Evolutionary conservation across 2,888 invertebrate genomes (phyloP), one percentile per base, ranked within the genome.

Genomic region (Lamproptera curius): DNA sequence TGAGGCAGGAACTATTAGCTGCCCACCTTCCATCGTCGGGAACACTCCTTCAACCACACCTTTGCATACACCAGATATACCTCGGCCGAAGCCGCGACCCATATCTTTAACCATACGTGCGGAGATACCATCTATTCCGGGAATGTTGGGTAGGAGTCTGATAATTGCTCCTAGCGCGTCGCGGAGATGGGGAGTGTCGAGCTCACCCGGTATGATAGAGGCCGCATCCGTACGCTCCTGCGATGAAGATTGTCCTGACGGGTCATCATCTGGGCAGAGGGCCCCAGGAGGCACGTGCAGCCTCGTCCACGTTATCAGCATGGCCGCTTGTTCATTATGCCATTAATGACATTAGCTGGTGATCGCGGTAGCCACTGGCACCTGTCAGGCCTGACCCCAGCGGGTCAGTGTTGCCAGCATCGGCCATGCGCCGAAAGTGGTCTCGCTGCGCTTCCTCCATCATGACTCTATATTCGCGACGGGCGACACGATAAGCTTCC

Each of bases 121-220:
- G 0, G 55, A 55, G 0, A 68, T 36, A n/a, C n/a, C n/a, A n/a
- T n/a, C n/a, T n/a, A n/a, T n/a, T n/a, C n/a, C n/a, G n/a, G n/a
- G 65, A 57, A 2, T 50, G 61, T 61, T 0, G 63, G 62, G 0
- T 66, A 38, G 0, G 14, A 10, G 43, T 8, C 45, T n/a, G 1
- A 67, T 41, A 26, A 65, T 59, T 0, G 4, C 14, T 1, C n/a
- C 48, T 9, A 64, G 2, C 0, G 11, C 43, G n/a, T 33, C 47
- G 0, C 4, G 0, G n/a, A 43, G 0, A 45, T 55, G n/a, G 58
- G 48, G 1, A 36, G 43, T 35, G 54, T 56, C 1, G 15, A n/a
- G n/a, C n/a, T n/a, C n/a, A n/a, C n/a, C n/a, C n/a, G n/a, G n/a
- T n/a, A n/a, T n/a, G n/a, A n/a, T n/a, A n/a, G n/a, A n/a, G n/a